Base-by-base conservation (phyloP, 2,113 vertebrate species). In the Eolophus roseicapilla region DNA sequence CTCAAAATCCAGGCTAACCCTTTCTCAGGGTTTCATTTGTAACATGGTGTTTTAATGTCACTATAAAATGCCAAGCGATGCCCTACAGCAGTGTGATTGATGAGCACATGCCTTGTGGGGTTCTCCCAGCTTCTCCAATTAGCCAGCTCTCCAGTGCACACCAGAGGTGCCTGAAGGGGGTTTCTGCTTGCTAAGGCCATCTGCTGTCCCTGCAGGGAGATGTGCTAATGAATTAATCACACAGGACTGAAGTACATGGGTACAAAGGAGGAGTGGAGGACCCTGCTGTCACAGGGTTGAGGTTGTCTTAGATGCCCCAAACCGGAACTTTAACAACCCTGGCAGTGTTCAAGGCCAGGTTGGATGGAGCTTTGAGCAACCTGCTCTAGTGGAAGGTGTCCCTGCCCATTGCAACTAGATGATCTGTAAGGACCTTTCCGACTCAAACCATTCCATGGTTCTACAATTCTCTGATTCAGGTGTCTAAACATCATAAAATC, bases 161-260 rank as follows among this genome's bases (percentile, higher is more conserved):
- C 18, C 3, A 1, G 1, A 7, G 14, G 14, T 63, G 49, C 53
- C 81, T 1, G 1, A 31, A 31, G 37, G 77, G 39, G n/a, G 27
- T 69, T 41, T 81, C 31, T 74, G n/a, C n/a, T 68, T 8, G 19
- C 41, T 63, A 15, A 71, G 62, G 47, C 24, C 19, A 47, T 60
- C 3, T 6, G 6, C 71, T 75, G 13, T 59, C 57, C 49, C 33
- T 86, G 52, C 43, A 75, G 65, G 59, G 28, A 79, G 7, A 33
- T 33, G 13, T 55, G 76, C 14, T 67, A 67, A 68, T 20, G 25
- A 79, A 76, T 67, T 43, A 63, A 57, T 52, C 41, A 29, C 0
- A 3, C 16, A 60, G 43, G 23, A 41, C 55, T n/a, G 43, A 67
- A 68, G 13, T 16, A 52, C 12, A 31, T 0, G 1, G 15, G 18